phyloP scores from a whole-genome alignment of 2,888 invertebrate genomes.

The Pristionchus arcanus region DNA sequence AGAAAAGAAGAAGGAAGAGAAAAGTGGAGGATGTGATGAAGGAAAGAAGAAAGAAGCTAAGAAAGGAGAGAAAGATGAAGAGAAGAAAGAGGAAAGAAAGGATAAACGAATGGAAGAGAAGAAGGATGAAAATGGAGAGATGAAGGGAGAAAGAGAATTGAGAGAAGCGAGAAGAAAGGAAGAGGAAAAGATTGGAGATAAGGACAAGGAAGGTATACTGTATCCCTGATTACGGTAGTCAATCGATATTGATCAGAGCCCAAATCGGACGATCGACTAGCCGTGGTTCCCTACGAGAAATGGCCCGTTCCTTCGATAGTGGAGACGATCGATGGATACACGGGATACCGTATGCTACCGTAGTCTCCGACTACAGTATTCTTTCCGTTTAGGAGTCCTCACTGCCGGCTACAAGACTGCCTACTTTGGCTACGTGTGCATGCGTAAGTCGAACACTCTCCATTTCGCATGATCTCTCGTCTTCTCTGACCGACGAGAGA shows the following conservation, averaged over 20 bases:
- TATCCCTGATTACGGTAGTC: neutral
- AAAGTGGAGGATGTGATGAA: neutral
- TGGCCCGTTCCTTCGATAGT: constrained; percentile 2
- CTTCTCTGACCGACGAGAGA: neutral
- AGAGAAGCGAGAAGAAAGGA: constrained; percentile 8
- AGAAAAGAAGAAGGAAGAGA: neutral
- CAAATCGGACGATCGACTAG: neutral
- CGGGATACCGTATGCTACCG: neutral
- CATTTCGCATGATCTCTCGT: neutral
- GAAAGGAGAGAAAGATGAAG: neutral
- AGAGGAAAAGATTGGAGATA: neutral
- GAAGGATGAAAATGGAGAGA: neutral
- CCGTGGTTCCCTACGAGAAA: constrained; percentile 18
- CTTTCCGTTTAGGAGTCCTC: neutral
- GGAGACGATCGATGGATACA: neutral
- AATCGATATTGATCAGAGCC: neutral
- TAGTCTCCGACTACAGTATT: neutral
- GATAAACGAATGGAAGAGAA: neutral
- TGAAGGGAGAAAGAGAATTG: neutral
- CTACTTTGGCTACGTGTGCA: constrained; percentile 35
- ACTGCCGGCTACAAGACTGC: neutral
- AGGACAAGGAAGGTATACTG: constrained; percentile 9
- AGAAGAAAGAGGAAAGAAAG: neutral
- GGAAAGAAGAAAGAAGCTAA: neutral
- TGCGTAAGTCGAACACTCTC: neutral